These are phyloP conservation scores for Tenrec ecaudatus DNA, from an alignment of 2,113 vertebrate species.

Conservation along the genomic window DNA sequence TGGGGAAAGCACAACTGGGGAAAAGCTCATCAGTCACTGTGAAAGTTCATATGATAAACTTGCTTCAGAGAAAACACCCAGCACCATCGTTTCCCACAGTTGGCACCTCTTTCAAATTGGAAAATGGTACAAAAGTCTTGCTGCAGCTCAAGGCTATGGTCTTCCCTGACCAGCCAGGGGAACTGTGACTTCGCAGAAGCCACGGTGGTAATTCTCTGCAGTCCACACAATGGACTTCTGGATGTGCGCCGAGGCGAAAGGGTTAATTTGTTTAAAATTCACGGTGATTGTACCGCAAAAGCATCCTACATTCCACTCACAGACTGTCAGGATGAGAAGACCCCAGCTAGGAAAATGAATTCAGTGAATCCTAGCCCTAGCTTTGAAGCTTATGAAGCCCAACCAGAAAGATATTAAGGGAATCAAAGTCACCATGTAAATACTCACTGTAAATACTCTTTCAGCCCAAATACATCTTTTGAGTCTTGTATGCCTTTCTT, in stretches of 20 bases:
- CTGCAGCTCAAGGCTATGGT: background rate
- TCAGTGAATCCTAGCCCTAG: background rate
- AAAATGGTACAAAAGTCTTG: background rate
- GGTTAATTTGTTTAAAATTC: constrained; percentile 60
- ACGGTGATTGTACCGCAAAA: constrained; percentile 34
- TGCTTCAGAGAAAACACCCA: background rate
- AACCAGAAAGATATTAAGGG: background rate
- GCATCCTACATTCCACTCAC: background rate
- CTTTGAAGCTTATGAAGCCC: background rate
- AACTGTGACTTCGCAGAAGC: background rate
- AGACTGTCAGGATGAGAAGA: constrained; percentile 40
- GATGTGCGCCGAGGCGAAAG: background rate
- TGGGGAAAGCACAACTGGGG: background rate
- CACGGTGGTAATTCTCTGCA: too few relatives aligned
- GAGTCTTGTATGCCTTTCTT: background rate
- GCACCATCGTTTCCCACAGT: background rate
- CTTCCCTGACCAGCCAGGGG: background rate
- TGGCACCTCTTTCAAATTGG: background rate
- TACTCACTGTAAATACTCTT: background rate
- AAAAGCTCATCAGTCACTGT: background rate
- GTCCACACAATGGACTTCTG: background rate
- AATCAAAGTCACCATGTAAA: background rate
- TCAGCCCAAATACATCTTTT: background rate
- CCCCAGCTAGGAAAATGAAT: constrained; percentile 24
- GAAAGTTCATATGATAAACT: background rate